A percentile compares a stretch with the other conserved stretches of the same genome.
Conservation (phyloP, 2,888 invertebrate genomes). For the Eudemis profundana region DNA sequence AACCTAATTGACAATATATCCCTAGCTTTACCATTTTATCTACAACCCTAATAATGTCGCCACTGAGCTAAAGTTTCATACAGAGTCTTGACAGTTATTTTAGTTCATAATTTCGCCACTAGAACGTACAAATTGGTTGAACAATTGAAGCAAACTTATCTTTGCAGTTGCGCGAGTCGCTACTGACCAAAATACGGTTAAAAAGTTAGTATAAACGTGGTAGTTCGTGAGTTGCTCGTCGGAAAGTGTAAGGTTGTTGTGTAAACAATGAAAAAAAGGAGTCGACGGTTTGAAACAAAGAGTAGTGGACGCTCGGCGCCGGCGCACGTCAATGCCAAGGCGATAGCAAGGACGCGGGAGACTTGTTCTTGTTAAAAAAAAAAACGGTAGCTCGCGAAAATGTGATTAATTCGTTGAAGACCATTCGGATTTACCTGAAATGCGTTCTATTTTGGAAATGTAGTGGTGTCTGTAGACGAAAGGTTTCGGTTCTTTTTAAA, state of each 20-base stretch:
- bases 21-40: slow-evolving; percentile 3
- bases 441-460: not conserved
- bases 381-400: not conserved
- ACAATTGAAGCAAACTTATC: slow-evolving; percentile 58
- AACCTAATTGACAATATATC: slow-evolving; percentile 41
- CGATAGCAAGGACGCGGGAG: slow-evolving; percentile 74
- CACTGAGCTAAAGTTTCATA: not conserved
- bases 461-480: too few relatives aligned
- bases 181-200: not conserved
- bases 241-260: slow-evolving; percentile 48
- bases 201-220: not conserved
- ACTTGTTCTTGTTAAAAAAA: slow-evolving; percentile 37
- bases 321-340: slow-evolving; percentile 75
- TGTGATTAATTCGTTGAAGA: not conserved
- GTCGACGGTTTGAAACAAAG: slow-evolving; percentile 75
- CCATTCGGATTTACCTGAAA: not conserved
- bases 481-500: too few relatives aligned
- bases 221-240: slow-evolving; percentile 10
- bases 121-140: slow-evolving; percentile 48
- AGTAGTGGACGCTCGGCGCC: slow-evolving; percentile 69
- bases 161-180: not conserved
- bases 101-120: slow-evolving; percentile 30
- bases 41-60: slow-evolving; percentile 8
- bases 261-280: slow-evolving; percentile 70
- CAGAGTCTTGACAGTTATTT: not conserved